Evolutionary conservation across 2,113 vertebrate genomes (phyloP).

Genomic region (Cricetomys ansorgei): DNA sequence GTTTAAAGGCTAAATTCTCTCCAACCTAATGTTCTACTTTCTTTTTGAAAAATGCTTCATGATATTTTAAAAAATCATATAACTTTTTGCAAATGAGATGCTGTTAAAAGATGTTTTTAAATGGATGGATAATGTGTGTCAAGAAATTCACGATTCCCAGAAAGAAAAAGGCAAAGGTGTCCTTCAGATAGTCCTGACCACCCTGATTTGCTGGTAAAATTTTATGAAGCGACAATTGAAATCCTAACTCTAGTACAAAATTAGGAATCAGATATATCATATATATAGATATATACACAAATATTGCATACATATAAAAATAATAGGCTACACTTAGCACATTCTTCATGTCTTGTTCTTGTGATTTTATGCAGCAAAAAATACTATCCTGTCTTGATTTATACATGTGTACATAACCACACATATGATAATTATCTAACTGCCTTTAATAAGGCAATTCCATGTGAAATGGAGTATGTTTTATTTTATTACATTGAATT

Average conservation of each 20-base stretch:
- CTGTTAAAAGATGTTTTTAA: conserved; percentile 25
- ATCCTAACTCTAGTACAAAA: neutral
- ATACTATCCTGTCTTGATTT: neutral
- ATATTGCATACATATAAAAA: neutral
- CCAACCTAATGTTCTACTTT: neutral
- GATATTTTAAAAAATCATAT: neutral
- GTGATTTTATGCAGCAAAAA: neutral
- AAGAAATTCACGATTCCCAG: neutral
- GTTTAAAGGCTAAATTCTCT: conserved; percentile 10
- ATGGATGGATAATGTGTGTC: neutral
- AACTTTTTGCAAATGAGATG: conserved; percentile 26
- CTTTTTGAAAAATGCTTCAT: conserved; percentile 29
- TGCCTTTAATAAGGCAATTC: neutral
- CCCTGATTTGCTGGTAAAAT: neutral
- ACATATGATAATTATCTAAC: neutral
- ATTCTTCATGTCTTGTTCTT: neutral
- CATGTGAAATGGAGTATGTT: neutral
- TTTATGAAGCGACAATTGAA: neutral
- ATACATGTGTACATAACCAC: neutral
- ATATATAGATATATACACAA: neutral
- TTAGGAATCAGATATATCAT: neutral
- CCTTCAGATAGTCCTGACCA: neutral
- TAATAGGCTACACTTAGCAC: neutral
- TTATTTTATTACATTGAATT: neutral
- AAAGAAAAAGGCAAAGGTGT: neutral